Percentiles rank a stretch among this genome's conserved stretches.
Conservation (phyloP, 2,113 vertebrate genomes). For the Phylloscopus trochiloides region DNA sequence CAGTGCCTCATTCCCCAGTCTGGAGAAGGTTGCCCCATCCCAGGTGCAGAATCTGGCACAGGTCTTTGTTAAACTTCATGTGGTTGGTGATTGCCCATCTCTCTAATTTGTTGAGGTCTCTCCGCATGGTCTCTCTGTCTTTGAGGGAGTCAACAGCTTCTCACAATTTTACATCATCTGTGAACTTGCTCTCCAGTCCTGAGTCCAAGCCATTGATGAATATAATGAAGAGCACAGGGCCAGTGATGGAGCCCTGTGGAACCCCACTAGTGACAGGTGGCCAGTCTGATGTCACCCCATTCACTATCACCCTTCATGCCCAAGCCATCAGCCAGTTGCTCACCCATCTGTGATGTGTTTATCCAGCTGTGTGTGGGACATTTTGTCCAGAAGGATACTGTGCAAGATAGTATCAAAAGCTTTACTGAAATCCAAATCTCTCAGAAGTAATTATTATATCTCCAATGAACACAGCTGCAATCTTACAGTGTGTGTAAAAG, state of each 20-base stretch:
- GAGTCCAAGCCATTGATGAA: neutral
- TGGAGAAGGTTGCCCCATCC: neutral
- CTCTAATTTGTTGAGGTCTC: neutral
- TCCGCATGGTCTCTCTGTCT: neutral
- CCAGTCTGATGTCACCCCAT: neutral
- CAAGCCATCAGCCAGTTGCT: neutral
- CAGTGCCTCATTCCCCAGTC: neutral
- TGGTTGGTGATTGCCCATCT: neutral
- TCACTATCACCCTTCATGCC: neutral
- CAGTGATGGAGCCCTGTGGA: neutral
- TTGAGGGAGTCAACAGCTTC: neutral
- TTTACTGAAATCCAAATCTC: neutral
- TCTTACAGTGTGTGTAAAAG: neutral
- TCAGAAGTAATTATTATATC: neutral
- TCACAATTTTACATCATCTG: neutral
- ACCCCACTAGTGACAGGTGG: neutral
- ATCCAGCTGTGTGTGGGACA: neutral
- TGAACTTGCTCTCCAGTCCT: neutral
- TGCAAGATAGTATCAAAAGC: neutral
- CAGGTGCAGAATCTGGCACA: neutral
- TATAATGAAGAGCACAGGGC: neutral
- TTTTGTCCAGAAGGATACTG: neutral
- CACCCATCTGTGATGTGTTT: neutral
- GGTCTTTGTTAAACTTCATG: neutral
- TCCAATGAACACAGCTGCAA: neutral